A percentile compares a stretch with the other conserved stretches of the same genome.
phyloP scores from a whole-genome alignment of 2,113 vertebrate species.

The Entosphenus tridentatus region DNA sequence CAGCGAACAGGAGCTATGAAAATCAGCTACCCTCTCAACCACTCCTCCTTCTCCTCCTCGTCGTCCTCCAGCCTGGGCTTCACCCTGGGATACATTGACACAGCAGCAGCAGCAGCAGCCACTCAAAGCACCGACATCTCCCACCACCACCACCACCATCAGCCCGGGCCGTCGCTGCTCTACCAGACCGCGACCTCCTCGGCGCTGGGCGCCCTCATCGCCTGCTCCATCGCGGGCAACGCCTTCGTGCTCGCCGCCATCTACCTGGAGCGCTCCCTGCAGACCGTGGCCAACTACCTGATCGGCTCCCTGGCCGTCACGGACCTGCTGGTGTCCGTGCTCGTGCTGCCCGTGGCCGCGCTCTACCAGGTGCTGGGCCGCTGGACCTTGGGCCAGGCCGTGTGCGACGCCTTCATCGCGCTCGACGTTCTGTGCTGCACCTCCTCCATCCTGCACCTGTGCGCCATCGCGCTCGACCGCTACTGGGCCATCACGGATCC shows the following conservation, averaged over 20 bases:
- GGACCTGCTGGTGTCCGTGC: conserved; percentile 89
- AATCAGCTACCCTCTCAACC: too few species aligned
- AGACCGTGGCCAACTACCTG: conserved; percentile 91
- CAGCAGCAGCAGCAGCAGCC: not conserved
- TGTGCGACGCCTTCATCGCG: conserved; percentile 82
- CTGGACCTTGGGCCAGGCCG: conserved; percentile 83
- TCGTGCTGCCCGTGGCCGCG: conserved; percentile 90
- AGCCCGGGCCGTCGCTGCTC: not conserved
- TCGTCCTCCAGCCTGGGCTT: too few species aligned
- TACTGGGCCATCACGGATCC: conserved; percentile 97
- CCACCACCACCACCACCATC: not conserved
- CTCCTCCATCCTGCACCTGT: conserved; percentile 89
- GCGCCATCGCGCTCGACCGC: conserved; percentile 85
- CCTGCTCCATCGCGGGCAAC: conserved; percentile 75
- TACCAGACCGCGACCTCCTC: conserved; percentile 74
- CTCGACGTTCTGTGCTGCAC: conserved; percentile 92
- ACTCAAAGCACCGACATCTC: too few species aligned
- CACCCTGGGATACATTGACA: not conserved
- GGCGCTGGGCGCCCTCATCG: conserved; percentile 53
- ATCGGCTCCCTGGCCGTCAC: conserved; percentile 89
- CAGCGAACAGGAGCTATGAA: too few species aligned
- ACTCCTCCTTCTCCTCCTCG: too few species aligned
- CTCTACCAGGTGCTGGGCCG: conserved; percentile 89
- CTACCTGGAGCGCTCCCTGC: conserved; percentile 71
- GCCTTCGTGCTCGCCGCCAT: conserved; percentile 83